A percentile compares a stretch with the other conserved stretches of the same genome.
Conservation (phyloP, 2,797 vertebrate species). For the Gastrophryne carolinensis region DNA sequence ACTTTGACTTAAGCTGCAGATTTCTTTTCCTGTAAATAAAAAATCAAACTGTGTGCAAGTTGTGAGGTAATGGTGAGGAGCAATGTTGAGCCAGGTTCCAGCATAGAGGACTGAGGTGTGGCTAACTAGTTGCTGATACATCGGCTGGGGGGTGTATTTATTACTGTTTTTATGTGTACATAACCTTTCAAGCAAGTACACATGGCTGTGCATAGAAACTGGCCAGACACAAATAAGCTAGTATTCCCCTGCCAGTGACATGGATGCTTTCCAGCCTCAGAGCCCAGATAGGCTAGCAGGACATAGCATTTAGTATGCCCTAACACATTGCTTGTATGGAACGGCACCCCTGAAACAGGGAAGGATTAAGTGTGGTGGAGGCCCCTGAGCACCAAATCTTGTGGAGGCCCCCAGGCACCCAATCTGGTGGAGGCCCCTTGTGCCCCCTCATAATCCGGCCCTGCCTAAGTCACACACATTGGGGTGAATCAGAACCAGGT, state of each 20-base stretch:
- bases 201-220: neutral
- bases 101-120: neutral
- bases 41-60: conserved; percentile 5
- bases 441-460: no score
- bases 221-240: neutral
- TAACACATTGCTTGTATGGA: neutral
- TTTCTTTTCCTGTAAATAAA: conserved; percentile 11
- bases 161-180: neutral
- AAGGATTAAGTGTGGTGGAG: no score
- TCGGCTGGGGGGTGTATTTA: neutral
- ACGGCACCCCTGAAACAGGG: neutral
- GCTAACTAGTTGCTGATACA: conserved; percentile 11
- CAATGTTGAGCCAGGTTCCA: neutral
- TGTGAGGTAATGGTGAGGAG: conserved; percentile 8
- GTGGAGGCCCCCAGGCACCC: no score
- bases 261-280: neutral
- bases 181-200: conserved; percentile 12
- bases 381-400: no score
- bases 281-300: no score
- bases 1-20: neutral
- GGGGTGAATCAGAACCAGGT: no score
- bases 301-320: no score
- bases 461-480: no score
- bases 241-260: neutral
- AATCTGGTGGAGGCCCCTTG: no score